Conservation (phyloP, 1,140 invertebrate genomes). For the Microplitis demolitor region DNA sequence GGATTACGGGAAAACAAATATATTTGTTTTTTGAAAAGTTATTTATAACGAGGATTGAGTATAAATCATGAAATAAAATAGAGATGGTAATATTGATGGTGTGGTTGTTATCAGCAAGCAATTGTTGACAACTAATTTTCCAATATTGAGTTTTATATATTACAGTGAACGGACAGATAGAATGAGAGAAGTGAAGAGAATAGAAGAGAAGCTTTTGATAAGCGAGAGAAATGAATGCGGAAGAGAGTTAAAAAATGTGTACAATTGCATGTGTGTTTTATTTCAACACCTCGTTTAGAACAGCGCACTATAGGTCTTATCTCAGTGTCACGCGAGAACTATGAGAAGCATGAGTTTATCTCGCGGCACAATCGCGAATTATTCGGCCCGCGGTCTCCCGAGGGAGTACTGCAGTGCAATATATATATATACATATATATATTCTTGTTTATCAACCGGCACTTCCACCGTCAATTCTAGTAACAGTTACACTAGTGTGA, state of each 20-base stretch:
- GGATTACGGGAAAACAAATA: neutral
- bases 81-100: too few species aligned
- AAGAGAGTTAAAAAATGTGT: neutral
- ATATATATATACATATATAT: neutral
- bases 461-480: neutral
- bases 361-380: neutral
- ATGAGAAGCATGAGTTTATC: constrained; percentile 6
- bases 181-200: neutral
- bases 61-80: too few species aligned
- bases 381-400: constrained; percentile 3
- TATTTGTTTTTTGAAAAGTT: too few species aligned
- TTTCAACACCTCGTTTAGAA: constrained; percentile 18
- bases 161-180: neutral
- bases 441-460: neutral
- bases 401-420: neutral
- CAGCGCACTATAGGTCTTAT: neutral
- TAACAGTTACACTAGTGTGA: neutral
- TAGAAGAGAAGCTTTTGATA: neutral
- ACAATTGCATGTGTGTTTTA: constrained; percentile 7
- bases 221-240: neutral
- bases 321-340: constrained; percentile 17
- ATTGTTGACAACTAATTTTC: too few species aligned
- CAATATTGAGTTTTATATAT: too few species aligned
- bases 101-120: too few species aligned
- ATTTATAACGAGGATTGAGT: too few species aligned